Evolutionary conservation across 2,888 invertebrate genomes (phyloP).

Genomic region (Tribolium freemani): DNA sequence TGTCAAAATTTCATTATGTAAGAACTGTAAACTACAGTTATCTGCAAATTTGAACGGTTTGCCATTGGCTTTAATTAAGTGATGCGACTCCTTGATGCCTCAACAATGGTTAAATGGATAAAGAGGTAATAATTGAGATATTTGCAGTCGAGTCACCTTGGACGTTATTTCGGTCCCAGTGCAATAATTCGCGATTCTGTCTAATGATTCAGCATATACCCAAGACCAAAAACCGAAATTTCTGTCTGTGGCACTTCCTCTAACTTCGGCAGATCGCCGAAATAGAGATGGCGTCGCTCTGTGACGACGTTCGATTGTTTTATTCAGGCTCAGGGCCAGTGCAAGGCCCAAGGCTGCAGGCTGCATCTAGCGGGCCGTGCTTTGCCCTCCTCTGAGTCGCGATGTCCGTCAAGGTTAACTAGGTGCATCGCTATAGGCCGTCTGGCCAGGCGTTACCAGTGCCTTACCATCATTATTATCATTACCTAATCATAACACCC

Average conservation of each 20-base stretch:
- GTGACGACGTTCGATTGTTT: conserved; percentile 28
- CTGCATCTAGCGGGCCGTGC: conserved; percentile 43
- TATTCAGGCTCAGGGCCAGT: conserved; percentile 47
- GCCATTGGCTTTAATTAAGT: conserved; percentile 3
- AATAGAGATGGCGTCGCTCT: conserved; percentile 2
- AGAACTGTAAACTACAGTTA: background rate
- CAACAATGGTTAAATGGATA: conserved; percentile 35
- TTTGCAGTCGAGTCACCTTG: conserved; percentile 55
- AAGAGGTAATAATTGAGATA: conserved; percentile 52
- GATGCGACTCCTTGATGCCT: conserved; percentile 11
- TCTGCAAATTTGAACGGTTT: background rate
- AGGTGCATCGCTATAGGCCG: conserved; percentile 55
- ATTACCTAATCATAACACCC: conserved; percentile 57
- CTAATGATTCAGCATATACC: conserved; percentile 40
- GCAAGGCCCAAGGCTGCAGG: conserved; percentile 47
- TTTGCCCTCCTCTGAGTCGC: conserved; percentile 35
- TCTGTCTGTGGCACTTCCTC: conserved; percentile 33
- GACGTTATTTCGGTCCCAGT: conserved; percentile 55
- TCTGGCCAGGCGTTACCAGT: conserved; percentile 51
- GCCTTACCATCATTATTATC: conserved; percentile 49
- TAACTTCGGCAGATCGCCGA: background rate
- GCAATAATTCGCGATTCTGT: conserved; percentile 55
- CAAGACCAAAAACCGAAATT: conserved; percentile 18
- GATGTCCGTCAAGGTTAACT: conserved; percentile 54
- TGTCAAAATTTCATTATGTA: background rate